Evolutionary conservation across 2,113 vertebrate species (phyloP), one percentile per base, ranked within the genome.

Genomic region (Mandrillus leucophaeus): DNA sequence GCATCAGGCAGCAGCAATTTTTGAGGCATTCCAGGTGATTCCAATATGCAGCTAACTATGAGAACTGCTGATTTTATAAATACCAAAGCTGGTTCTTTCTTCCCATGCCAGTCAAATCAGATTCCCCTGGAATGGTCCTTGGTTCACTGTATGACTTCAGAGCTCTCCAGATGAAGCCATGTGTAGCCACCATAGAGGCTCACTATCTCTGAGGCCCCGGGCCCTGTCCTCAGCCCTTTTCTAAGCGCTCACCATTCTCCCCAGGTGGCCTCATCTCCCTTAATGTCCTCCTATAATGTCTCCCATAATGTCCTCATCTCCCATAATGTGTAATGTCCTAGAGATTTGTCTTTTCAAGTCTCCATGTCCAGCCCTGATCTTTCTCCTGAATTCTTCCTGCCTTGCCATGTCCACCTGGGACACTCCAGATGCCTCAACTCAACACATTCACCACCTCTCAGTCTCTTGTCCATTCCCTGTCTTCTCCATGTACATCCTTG

Each of bases 41-140:
- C 40, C 1, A 2, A n/a, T 13, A 4, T 17, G 20, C 30, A 32
- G 30, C 40, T 45, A 84, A 75, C 9, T 48, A 35, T 68, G 78
- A 97, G 86, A 84, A 38, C 17, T 43, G 32, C 8, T 83, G 45
- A 68, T 72, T 40, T 6, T 8, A 40, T 85, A 43, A 64, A 25
- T 20, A 14, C 1, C 59, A 61, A 1, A 43, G 43, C 87, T 52
- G 27, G 18, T 66, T 57, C 30, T 43, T n/a, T 66, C 43, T 27
- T 30, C 14, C 22, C 8, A 1, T 55, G 1, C 1, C 16, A 8
- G 48, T 35, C 0, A 2, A 73, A 30, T 14, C 84, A 61, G 38
- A 8, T n/a, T 45, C 25, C 18, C 48, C 45, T 78, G 32, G 50
- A 88, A 52, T 1, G 59, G 84, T 52, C 5, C 30, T 35, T 48